These are phyloP conservation scores for Polyergus mexicanus DNA, from an alignment of 1,140 invertebrate species.

Conservation along the genomic window DNA sequence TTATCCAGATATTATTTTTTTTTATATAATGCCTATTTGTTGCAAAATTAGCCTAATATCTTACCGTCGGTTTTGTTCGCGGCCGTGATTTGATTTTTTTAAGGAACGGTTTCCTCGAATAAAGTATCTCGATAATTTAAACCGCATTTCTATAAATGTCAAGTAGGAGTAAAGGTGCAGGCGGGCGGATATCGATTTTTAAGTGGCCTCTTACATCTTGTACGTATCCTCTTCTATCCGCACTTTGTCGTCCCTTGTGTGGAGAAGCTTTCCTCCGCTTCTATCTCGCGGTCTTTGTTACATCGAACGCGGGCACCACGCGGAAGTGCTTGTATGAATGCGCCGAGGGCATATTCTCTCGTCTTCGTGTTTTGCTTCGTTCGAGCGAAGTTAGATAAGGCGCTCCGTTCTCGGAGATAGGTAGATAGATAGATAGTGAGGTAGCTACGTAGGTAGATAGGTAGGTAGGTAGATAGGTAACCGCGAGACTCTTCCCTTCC, in stretches of 20 bases:
- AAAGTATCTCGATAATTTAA: slow-evolving; percentile 3
- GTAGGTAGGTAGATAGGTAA: background rate
- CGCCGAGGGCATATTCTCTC: slow-evolving; percentile 49
- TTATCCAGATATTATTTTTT: background rate
- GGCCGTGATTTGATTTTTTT: background rate
- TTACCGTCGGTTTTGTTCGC: background rate
- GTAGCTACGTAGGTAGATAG: background rate
- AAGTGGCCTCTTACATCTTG: slow-evolving; percentile 54
- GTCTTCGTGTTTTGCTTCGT: slow-evolving; percentile 68
- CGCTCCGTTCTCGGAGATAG: slow-evolving; percentile 15
- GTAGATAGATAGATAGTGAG: background rate
- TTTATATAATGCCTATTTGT: background rate
- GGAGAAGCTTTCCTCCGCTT: slow-evolving; percentile 21
- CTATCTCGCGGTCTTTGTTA: slow-evolving; percentile 33
- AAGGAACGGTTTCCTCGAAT: background rate
- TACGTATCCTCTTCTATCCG: slow-evolving; percentile 28
- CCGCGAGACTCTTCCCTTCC: slow-evolving; percentile 18
- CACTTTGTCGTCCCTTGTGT: slow-evolving; percentile 21
- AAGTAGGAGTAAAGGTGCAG: background rate
- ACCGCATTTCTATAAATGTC: slow-evolving; percentile 35
- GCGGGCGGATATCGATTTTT: slow-evolving; percentile 52
- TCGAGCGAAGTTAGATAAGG: slow-evolving; percentile 70
- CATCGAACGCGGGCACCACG: background rate
- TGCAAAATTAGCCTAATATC: background rate
- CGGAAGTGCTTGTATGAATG: slow-evolving; percentile 22